phyloP scores from a whole-genome alignment of 2,113 vertebrate genomes.

The Cinclus mexicanus region DNA sequence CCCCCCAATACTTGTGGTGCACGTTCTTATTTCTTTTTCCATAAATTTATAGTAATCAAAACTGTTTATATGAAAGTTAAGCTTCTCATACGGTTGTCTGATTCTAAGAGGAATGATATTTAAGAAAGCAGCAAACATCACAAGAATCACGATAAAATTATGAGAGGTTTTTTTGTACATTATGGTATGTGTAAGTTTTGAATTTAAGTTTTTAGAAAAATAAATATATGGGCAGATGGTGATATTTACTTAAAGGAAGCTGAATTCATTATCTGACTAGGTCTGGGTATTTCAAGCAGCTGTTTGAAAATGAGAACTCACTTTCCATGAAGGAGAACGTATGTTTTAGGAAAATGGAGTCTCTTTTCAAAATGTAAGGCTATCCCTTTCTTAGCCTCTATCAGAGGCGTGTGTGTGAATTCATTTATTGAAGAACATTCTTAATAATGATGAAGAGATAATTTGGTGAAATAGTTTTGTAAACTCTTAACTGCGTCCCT shows the following conservation, averaged over 20 bases:
- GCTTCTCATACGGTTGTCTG: background rate
- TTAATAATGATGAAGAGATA: background rate
- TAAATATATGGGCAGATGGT: conserved; percentile 57
- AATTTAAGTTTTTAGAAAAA: conserved; percentile 13
- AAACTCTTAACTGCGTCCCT: background rate
- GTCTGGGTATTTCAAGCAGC: conserved; percentile 54
- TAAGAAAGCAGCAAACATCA: conserved; percentile 11
- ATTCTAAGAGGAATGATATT: background rate
- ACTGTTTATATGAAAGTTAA: background rate
- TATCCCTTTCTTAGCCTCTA: background rate
- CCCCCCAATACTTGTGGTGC: background rate
- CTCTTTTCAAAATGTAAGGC: background rate
- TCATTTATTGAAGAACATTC: background rate
- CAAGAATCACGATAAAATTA: background rate
- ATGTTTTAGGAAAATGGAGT: conserved; percentile 31
- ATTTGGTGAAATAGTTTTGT: background rate
- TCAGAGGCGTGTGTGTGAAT: background rate
- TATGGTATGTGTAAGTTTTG: background rate
- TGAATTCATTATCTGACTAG: conserved; percentile 55
- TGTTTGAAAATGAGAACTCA: conserved; percentile 38
- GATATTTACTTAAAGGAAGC: conserved; percentile 54
- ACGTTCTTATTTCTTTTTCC: background rate
- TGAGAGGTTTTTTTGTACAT: background rate
- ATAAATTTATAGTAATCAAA: background rate
- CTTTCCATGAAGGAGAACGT: conserved; percentile 36